Evolutionary conservation across 2,113 vertebrate genomes (phyloP).

Genomic region (Thryonomys swinderianus): DNA sequence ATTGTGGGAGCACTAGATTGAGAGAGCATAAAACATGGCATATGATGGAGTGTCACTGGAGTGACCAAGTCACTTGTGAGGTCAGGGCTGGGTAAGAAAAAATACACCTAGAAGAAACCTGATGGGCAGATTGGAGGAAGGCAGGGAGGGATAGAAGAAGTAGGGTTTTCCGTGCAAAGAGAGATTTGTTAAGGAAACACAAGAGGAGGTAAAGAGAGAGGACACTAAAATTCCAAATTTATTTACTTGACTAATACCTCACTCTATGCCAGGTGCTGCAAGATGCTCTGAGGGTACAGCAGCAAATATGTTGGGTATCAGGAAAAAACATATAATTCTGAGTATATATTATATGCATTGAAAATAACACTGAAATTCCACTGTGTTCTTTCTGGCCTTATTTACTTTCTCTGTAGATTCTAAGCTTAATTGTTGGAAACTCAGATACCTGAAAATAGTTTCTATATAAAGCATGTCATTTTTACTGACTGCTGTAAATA

Average conservation of each 20-base stretch:
- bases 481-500: neutral
- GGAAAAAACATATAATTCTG: neutral
- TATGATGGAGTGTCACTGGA: neutral
- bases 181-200: neutral
- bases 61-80: neutral
- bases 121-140: neutral
- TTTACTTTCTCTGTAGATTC: slow-evolving; percentile 28
- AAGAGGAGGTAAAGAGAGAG: neutral
- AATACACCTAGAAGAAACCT: neutral
- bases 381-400: neutral
- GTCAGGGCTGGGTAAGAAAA: neutral
- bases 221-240: neutral
- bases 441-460: neutral
- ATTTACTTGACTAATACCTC: neutral
- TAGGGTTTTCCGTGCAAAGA: neutral
- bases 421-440: neutral
- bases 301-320: neutral
- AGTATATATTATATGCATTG: neutral
- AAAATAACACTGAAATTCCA: neutral
- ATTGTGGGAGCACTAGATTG: neutral
- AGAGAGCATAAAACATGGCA: neutral
- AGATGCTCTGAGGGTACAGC: neutral
- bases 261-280: neutral
- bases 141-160: neutral
- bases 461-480: neutral